Evolutionary conservation across 1,140 invertebrate species (phyloP), one percentile per base, ranked within the genome.

Genomic region (Papilio dardanus): DNA sequence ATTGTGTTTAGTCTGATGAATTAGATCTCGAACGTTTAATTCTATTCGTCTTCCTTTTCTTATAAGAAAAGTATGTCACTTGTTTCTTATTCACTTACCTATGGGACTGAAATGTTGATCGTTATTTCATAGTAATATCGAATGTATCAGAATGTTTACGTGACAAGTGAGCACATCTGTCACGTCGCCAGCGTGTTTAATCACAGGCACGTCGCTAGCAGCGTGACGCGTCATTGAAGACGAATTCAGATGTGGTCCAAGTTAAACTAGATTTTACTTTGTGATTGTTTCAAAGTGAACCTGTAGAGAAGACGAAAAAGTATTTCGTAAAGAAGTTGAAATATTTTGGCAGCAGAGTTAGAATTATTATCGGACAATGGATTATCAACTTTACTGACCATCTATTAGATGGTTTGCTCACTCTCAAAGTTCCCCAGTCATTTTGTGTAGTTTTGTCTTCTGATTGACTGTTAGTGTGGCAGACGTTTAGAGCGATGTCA

Each of bases 191-290:
- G 24, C 54, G 54, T 62, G 24, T 62, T 62, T 14, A 62, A 62
- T 62, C 54, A 62, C 24, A 28, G 54, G 30, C 54, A 62, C 54
- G 54, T 28, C 54, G 54, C 24, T 62, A 21, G 54, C 54, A 62
- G 54, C 21, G 10, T 37, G 35, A 37, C 54, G 54, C 54, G 8
- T 62, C 54, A 62, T 62, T 62, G 54, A 12, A 54, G 21, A 54
- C 16, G 50, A 54, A 8, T 8, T 3, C 19, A 54, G 50, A 54
- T 24, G 50, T 54, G 50, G 50, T 54, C 50, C 50, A 54, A 54
- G 50, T 54, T 54, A 46, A 19, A 46, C 16, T n/a, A 37, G 35
- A 37, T n/a, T n/a, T n/a, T n/a, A n/a, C n/a, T n/a, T n/a, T n/a
- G n/a, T n/a, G n/a, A n/a, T n/a, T n/a, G n/a, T n/a, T n/a, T n/a